These are phyloP conservation scores for Bombus fervidus DNA, from an alignment of 1,140 invertebrate genomes.

Conservation along the genomic window DNA sequence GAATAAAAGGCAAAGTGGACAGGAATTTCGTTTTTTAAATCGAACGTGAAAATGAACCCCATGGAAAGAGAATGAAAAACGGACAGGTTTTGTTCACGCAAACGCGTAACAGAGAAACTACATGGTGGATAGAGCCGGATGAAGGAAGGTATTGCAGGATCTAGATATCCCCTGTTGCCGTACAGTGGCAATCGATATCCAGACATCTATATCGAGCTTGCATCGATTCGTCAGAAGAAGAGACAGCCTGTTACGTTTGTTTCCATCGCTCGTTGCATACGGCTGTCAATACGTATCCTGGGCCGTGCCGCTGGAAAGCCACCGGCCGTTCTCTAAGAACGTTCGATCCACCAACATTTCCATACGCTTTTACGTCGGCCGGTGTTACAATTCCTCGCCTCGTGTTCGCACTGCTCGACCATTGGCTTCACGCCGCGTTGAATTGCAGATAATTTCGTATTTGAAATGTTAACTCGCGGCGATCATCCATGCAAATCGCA, in stretches of 20 bases:
- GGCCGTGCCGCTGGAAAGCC: not conserved
- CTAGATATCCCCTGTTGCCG: conserved; percentile 43
- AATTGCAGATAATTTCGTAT: conserved; percentile 34
- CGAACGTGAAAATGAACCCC: not conserved
- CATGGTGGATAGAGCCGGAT: not conserved
- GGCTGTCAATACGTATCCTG: conserved; percentile 43
- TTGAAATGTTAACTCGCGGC: conserved; percentile 22
- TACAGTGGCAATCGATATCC: conserved; percentile 59
- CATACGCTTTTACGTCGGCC: conserved; percentile 30
- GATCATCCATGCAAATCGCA: not conserved
- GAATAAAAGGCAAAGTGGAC: no score
- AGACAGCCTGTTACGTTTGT: conserved; percentile 41
- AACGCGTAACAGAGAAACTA: conserved; percentile 5
- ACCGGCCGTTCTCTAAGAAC: conserved; percentile 19
- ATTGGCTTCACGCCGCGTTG: not conserved
- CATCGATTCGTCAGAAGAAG: conserved; percentile 43
- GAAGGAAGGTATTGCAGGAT: conserved; percentile 34
- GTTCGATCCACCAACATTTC: conserved; percentile 17
- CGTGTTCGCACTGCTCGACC: not conserved
- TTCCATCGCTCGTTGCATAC: conserved; percentile 25
- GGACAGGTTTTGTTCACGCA: not conserved
- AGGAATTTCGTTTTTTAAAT: not conserved
- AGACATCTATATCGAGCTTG: conserved; percentile 61
- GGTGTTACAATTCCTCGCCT: not conserved
- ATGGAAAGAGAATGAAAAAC: not conserved